phyloP scores from a whole-genome alignment of 2,113 vertebrate species.

The Atherinomorus stipes region DNA sequence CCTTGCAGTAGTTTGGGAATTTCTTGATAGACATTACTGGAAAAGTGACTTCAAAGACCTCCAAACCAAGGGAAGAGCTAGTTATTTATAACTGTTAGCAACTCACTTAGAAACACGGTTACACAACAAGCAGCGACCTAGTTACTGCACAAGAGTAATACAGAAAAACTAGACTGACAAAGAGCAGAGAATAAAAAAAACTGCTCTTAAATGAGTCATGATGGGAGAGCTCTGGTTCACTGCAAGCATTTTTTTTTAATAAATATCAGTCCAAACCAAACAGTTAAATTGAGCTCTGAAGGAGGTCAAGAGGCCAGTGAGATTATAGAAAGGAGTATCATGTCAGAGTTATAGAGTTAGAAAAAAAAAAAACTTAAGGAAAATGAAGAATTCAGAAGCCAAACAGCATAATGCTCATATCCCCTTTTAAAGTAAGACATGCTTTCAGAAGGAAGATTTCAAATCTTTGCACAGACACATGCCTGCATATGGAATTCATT shows the following conservation, averaged over 20 bases:
- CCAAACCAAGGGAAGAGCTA: constrained; percentile 58
- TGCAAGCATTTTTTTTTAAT: constrained; percentile 1
- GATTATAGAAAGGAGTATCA: constrained; percentile 14
- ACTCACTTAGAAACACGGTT: constrained; percentile 66
- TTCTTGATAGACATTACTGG: constrained; percentile 48
- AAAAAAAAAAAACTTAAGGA: neutral
- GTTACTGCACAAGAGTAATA: constrained; percentile 53
- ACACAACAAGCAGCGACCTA: constrained; percentile 75
- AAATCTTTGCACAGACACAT: neutral
- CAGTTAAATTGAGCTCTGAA: neutral
- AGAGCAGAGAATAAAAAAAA: constrained; percentile 27
- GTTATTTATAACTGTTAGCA: constrained; percentile 75
- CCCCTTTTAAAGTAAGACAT: constrained; percentile 24
- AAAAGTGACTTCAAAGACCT: constrained; percentile 66
- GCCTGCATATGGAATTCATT: constrained; percentile 10
- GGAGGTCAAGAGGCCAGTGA: constrained; percentile 7
- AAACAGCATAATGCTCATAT: constrained; percentile 10
- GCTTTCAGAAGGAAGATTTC: neutral
- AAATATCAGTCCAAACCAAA: neutral
- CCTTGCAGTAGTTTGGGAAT: constrained; percentile 52
- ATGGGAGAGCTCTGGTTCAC: constrained; percentile 9
- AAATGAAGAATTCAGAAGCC: neutral
- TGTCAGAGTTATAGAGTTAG: neutral
- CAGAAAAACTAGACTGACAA: constrained; percentile 35
- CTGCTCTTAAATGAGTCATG: constrained; percentile 36